phyloP scores from a whole-genome alignment of 2,888 invertebrate genomes.

The Phengaris arion region DNA sequence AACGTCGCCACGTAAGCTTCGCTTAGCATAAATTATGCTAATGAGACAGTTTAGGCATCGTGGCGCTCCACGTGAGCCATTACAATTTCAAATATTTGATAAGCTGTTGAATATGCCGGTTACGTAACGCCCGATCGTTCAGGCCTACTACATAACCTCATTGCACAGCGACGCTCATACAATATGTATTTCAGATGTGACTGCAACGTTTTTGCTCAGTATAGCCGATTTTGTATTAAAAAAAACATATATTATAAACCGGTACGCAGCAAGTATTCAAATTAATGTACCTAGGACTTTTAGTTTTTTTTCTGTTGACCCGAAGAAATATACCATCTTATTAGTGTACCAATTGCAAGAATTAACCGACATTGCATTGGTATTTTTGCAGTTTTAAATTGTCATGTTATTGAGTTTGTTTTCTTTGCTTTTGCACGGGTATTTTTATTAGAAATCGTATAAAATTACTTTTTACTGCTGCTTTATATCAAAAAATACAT shows the following conservation, averaged over 20 bases:
- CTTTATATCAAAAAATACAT: not conserved
- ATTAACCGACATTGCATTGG: not conserved
- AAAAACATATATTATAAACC: no score
- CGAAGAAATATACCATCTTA: no score
- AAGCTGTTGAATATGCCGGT: not conserved
- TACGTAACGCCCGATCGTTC: not conserved
- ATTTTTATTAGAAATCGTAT: slow-evolving; percentile 5
- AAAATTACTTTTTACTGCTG: not conserved
- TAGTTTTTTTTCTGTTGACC: no score
- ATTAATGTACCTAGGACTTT: no score
- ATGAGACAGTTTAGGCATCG: not conserved
- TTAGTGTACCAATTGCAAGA: no score
- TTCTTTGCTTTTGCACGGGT: not conserved
- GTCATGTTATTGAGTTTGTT: not conserved
- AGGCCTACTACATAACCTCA: not conserved
- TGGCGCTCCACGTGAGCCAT: slow-evolving; percentile 6
- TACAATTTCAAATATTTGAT: slow-evolving; percentile 19
- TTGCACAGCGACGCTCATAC: not conserved
- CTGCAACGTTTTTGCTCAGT: slow-evolving; percentile 1
- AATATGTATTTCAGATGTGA: slow-evolving; percentile 3
- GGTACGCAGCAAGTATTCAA: no score
- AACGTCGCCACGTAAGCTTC: not conserved
- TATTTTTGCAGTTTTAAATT: not conserved
- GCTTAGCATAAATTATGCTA: not conserved
- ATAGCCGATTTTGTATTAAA: not conserved